Base-by-base conservation (phyloP, 2,113 vertebrate genomes). In the Machaerirhynchus nigripectus region DNA sequence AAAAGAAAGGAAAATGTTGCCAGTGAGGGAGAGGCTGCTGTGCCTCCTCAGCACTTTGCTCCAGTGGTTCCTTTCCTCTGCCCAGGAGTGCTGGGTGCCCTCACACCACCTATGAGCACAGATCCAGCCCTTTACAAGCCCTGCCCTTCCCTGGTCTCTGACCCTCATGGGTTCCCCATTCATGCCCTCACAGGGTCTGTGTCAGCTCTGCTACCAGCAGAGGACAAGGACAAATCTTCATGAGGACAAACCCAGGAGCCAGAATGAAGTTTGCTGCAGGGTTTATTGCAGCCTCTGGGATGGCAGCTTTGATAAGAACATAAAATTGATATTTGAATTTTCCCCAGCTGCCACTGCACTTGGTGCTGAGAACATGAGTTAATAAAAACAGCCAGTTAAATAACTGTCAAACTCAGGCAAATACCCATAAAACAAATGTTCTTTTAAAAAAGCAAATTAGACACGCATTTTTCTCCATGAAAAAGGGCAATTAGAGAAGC, bases 351-450 rank as follows among this genome's bases (percentile, higher is more conserved):
- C 87, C 96, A 94, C 93, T 94, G 91, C 93, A 92, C 93, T 97
- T 70, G 89, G 95, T 65, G 80, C 95, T 63, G 80, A 84, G 95
- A 97, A 96, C 95, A 96, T 0, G 87, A 96, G 95, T 96, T 98
- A 96, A 97, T 98, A 98, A 98, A 96, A 97, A 68, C 95, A 98
- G 93, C 89, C 87, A 97, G 97, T 97, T 97, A 98, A 97, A 95
- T 97, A 97, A 97, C 73, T 97, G 96, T 94, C 97, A 97, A 93
- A 96, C 92, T 93, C 96, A 73, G 96, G 96, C 97, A 98, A 97
- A 97, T 86, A 84, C 56, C 91, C 94, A 97, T 96, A 97, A 92
- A 87, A 71, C 85, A 96, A 97, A 87, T 57, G 90, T 75, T 96
- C 90, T 84, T 96, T 40, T 65, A 97, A 97, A 95, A 93, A 94